Percentiles rank a stretch among this genome's conserved stretches.
These are phyloP conservation scores for Cephalopterus ornatus DNA, from an alignment of 2,113 vertebrate genomes.

Conservation along the genomic window DNA sequence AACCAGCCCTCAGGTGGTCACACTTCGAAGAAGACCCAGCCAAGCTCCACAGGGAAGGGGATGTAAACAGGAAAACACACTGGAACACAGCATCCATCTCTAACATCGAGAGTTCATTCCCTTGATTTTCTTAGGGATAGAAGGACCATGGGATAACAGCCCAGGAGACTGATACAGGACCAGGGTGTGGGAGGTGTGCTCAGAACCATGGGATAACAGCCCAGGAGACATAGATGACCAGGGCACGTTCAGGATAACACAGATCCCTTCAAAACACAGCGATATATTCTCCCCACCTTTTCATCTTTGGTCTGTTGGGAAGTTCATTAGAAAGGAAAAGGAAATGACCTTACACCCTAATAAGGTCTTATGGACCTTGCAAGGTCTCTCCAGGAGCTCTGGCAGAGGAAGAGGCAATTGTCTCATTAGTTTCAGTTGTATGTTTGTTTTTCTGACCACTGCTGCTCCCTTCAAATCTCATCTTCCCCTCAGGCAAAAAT, in stretches of 20 bases:
- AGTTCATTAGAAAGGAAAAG: background rate
- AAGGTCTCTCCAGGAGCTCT: slow-evolving; percentile 8
- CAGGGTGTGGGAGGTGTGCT: too few relatives aligned
- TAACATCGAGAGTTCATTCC: background rate
- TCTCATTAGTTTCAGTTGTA: slow-evolving; percentile 45
- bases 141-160: background rate
- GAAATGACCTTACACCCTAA: background rate
- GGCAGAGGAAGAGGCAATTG: background rate
- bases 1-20: background rate
- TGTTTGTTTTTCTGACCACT: slow-evolving; percentile 58
- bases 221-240: background rate
- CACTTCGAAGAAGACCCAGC: background rate
- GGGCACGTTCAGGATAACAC: background rate
- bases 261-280: background rate
- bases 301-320: background rate
- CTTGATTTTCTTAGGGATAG: background rate
- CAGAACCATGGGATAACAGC: background rate
- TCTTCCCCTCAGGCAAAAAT: slow-evolving; percentile 59
- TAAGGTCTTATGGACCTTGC: background rate
- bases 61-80: background rate
- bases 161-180: background rate
- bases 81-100: background rate
- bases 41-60: background rate
- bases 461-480: slow-evolving; percentile 54
- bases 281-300: background rate